phyloP scores from a whole-genome alignment of 2,888 invertebrate genomes.

The Sturmia bella region DNA sequence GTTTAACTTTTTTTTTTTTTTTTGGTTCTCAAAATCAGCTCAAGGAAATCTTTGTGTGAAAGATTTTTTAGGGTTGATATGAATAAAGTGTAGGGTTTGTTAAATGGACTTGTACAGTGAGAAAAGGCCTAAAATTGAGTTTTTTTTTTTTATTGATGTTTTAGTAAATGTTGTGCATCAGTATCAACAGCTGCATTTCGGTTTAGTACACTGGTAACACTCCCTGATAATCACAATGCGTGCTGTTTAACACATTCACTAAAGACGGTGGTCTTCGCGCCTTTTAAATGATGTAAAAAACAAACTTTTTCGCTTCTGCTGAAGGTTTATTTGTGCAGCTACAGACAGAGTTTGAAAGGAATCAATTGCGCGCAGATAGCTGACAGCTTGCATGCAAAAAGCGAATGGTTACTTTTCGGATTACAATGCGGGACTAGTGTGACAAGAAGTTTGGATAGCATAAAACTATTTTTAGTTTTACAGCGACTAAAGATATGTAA shows the following conservation, averaged over 20 bases:
- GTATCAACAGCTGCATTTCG: constrained; percentile 65
- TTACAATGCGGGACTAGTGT: too few species aligned
- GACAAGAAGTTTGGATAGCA: too few species aligned
- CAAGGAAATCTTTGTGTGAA: constrained; percentile 70
- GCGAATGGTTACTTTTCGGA: too few species aligned
- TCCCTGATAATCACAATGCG: constrained; percentile 67
- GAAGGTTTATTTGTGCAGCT: background rate
- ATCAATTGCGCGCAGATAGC: constrained; percentile 1
- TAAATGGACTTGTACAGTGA: constrained; percentile 64
- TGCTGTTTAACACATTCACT: constrained; percentile 68
- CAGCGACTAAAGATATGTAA: too few species aligned
- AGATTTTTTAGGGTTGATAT: constrained; percentile 70
- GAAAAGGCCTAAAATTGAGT: constrained; percentile 61
- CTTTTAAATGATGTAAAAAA: constrained; percentile 46
- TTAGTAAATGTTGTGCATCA: constrained; percentile 23
- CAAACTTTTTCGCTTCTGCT: constrained; percentile 44
- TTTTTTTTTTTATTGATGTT: constrained; percentile 31
- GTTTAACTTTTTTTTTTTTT: constrained; percentile 42
- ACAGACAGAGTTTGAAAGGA: constrained; percentile 1
- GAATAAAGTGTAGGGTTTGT: constrained; percentile 63
- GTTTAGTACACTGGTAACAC: constrained; percentile 59
- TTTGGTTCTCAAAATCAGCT: constrained; percentile 59
- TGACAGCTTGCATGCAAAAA: too few species aligned
- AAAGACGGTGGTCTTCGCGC: constrained; percentile 61
- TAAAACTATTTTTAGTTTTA: too few species aligned